Evolutionary conservation across 2,888 invertebrate genomes (phyloP).

Genomic region (Nomada lathburiana): DNA sequence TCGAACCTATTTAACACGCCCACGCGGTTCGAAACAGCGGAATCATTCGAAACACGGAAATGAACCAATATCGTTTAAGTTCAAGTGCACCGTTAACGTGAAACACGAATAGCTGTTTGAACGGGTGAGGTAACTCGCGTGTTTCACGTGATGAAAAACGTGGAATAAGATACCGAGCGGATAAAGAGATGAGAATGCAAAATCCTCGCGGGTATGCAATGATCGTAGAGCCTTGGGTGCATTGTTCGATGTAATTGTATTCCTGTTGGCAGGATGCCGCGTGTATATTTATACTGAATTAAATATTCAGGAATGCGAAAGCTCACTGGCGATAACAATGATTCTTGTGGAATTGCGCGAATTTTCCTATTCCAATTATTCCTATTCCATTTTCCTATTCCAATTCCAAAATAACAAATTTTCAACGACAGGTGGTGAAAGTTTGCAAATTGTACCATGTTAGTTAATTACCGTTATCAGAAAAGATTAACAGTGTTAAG

Average conservation of each 20-base stretch:
- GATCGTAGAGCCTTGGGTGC: conserved; percentile 29
- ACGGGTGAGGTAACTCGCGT: not conserved
- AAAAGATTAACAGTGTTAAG: no score
- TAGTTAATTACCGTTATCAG: no score
- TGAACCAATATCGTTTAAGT: not conserved
- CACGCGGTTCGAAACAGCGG: not conserved
- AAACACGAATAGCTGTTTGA: not conserved
- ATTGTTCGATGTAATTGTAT: conserved; percentile 59
- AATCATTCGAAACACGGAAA: not conserved
- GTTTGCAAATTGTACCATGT: no score
- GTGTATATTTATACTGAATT: conserved; percentile 17
- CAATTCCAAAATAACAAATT: not conserved
- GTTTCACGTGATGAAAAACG: not conserved
- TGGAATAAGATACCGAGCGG: conserved; percentile 29
- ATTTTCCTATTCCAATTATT: not conserved
- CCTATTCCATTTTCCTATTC: not conserved
- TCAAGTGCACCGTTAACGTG: not conserved
- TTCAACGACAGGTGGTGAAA: no score
- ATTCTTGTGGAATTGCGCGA: not conserved
- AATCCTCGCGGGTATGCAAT: conserved; percentile 41
- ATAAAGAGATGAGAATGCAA: conserved; percentile 46
- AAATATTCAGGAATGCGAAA: conserved; percentile 48
- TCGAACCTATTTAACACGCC: conserved; percentile 1
- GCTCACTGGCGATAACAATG: conserved; percentile 4
- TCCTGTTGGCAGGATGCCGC: conserved; percentile 38